Conservation (phyloP, 2,888 invertebrate species). For the Tipula confusa region DNA sequence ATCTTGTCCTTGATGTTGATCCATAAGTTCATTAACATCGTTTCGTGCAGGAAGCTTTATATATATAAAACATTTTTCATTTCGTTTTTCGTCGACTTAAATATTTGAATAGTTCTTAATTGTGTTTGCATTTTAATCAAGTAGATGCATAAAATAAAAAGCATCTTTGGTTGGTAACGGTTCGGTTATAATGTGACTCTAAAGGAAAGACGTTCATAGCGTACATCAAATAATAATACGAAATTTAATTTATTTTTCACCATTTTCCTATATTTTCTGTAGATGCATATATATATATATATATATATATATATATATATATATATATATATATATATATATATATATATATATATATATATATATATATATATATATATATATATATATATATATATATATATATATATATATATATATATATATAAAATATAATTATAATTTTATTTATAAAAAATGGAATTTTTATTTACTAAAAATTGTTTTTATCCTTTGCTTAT, state of each 20-base stretch:
- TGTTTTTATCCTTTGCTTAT: background rate
- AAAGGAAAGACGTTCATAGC: background rate
- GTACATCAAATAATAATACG: background rate
- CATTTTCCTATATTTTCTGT: background rate
- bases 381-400: too few species aligned
- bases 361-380: too few species aligned
- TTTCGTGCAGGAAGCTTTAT: background rate
- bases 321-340: too few species aligned
- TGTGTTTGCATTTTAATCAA: background rate
- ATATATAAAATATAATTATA: background rate
- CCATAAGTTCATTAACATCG: background rate
- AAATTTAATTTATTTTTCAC: background rate
- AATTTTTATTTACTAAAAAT: background rate
- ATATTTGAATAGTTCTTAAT: background rate
- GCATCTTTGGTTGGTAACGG: background rate
- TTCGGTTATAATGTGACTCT: background rate
- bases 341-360: too few species aligned
- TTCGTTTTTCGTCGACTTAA: background rate
- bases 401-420: background rate
- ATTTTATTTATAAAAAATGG: background rate
- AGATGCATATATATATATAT: too few species aligned
- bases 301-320: too few species aligned
- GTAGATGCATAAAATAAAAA: background rate
- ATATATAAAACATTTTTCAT: background rate
- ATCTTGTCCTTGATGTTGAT: background rate